These are phyloP conservation scores for Didymodactylos carnosus DNA, from an alignment of 2,888 invertebrate genomes.

Conservation along the genomic window DNA sequence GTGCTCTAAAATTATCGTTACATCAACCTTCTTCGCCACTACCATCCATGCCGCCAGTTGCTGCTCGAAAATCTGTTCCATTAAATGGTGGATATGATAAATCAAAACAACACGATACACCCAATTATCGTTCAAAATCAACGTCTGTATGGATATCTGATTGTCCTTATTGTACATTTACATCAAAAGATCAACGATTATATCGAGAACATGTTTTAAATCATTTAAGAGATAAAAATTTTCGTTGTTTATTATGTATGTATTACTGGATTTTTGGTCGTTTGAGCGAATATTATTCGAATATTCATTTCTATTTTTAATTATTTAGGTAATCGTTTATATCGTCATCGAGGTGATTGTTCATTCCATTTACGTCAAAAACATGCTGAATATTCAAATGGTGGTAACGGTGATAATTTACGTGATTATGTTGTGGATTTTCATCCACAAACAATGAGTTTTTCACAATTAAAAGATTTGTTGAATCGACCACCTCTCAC, in stretches of 20 bases:
- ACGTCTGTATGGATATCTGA: neutral
- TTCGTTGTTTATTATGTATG: constrained; percentile 11
- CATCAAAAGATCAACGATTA: neutral
- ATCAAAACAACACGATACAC: too few relatives aligned
- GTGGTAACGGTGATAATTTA: neutral
- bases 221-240: constrained; percentile 9
- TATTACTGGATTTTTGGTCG: too few relatives aligned
- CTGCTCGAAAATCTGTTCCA: too few relatives aligned
- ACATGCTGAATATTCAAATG: neutral
- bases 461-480: neutral
- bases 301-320: too few relatives aligned
- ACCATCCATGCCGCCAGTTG: too few relatives aligned
- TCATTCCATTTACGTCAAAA: neutral
- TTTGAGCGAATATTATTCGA: too few relatives aligned
- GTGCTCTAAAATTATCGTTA: too few relatives aligned
- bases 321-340: constrained; percentile 9
- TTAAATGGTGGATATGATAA: too few relatives aligned
- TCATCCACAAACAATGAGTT: neutral
- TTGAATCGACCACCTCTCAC: too few relatives aligned
- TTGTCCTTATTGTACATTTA: constrained; percentile 12
- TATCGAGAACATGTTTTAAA: constrained; percentile 9
- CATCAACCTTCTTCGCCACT: too few relatives aligned
- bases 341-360: constrained; percentile 13
- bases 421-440: neutral
- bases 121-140: too few relatives aligned